phyloP scores from a whole-genome alignment of 1,140 invertebrate genomes.

The Scylla paramamosain region DNA sequence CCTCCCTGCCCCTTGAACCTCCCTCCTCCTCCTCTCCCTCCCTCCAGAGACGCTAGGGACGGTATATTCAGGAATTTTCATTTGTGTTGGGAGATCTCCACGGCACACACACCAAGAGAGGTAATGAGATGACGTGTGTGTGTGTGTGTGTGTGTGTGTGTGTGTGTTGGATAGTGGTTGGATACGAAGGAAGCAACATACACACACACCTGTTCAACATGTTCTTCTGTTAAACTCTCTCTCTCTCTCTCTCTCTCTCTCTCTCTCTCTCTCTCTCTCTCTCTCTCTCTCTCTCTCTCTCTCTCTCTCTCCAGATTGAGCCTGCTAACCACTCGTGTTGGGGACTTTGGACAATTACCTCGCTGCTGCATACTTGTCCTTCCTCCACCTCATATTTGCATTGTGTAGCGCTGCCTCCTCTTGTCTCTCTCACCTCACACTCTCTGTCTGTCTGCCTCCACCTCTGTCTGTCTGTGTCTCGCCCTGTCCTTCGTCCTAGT shows the following conservation, averaged over 20 bases:
- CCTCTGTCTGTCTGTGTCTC: no score
- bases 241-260: no score
- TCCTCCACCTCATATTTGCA: slow-evolving; percentile 59
- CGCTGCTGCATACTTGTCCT: slow-evolving; percentile 45
- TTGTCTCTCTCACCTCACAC: neutral
- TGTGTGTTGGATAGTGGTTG: neutral
- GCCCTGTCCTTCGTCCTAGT: no score
- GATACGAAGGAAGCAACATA: no score
- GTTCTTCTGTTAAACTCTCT: no score
- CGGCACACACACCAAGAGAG: neutral
- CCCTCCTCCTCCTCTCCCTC: neutral
- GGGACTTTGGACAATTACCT: slow-evolving; percentile 42
- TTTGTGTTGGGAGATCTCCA: slow-evolving; percentile 36
- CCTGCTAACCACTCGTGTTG: slow-evolving; percentile 56
- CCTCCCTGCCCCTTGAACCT: neutral
- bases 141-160: neutral
- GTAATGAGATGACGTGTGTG: neutral
- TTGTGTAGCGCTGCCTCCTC: neutral
- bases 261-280: neutral
- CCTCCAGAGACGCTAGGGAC: neutral
- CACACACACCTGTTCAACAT: no score
- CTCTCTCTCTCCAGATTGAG: slow-evolving; percentile 59
- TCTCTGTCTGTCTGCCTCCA: neutral
- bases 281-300: neutral
- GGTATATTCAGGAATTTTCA: slow-evolving; percentile 69